Evolutionary conservation across 2,797 vertebrate species (phyloP).

Genomic region (Caiman crocodilus): DNA sequence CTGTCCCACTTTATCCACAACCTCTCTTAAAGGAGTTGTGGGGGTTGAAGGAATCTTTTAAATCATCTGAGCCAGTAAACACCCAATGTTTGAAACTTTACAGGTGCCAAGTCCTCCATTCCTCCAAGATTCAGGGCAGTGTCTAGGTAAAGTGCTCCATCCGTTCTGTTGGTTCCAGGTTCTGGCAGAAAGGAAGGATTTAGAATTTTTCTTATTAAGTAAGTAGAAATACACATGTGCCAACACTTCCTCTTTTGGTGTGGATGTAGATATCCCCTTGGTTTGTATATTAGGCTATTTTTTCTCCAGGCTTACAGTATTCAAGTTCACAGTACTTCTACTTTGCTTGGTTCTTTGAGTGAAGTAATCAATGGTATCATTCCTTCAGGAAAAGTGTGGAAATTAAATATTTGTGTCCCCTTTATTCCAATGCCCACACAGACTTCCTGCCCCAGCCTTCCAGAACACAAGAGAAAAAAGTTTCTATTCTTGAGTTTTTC

Average conservation of each 20-base stretch:
- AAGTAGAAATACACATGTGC: not conserved
- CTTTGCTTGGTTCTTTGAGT: slow-evolving; percentile 50
- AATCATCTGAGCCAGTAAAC: not conserved
- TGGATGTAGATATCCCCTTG: not conserved
- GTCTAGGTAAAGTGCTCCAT: not conserved
- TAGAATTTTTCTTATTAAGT: not conserved
- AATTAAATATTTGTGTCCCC: slow-evolving; percentile 43
- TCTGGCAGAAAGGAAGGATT: not conserved
- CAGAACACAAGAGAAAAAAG: not conserved
- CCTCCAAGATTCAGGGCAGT: not conserved
- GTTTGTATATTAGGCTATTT: not conserved
- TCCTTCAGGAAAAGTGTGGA: slow-evolving; percentile 50
- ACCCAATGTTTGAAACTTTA: not conserved
- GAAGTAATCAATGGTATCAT: slow-evolving; percentile 51
- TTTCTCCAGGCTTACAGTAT: not conserved
- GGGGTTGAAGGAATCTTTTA: not conserved
- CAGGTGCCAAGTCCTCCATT: not conserved
- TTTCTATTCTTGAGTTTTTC: slow-evolving; percentile 23
- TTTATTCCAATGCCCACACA: not conserved
- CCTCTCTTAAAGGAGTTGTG: not conserved
- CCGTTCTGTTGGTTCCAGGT: not conserved
- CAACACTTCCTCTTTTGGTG: not conserved
- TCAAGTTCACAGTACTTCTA: slow-evolving; percentile 58
- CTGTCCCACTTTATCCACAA: not conserved
- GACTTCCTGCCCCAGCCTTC: not conserved